Percentiles rank a stretch among this genome's conserved stretches.
phyloP scores from a whole-genome alignment of 1,140 invertebrate genomes.

The Diorhabda carinulata region DNA sequence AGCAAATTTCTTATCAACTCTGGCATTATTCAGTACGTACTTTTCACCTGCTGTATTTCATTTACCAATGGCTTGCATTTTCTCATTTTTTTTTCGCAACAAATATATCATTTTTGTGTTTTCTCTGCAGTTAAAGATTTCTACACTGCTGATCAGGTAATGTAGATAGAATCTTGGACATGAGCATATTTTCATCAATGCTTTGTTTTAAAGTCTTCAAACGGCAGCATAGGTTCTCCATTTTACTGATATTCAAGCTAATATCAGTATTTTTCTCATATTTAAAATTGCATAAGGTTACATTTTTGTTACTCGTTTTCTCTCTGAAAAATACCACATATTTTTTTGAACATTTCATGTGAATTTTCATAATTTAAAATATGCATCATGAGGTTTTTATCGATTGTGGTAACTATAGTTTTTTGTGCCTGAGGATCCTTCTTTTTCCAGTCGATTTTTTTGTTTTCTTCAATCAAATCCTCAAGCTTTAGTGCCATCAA shows the following conservation, averaged over 20 bases:
- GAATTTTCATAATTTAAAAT: background rate
- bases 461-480: background rate
- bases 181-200: background rate
- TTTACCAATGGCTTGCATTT: background rate
- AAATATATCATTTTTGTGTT: background rate
- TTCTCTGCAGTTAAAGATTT: background rate
- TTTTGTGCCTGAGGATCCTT: background rate
- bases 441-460: background rate
- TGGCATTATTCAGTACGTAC: background rate
- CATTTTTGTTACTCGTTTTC: background rate
- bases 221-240: background rate
- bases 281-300: background rate
- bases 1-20: background rate
- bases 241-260: background rate
- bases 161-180: background rate
- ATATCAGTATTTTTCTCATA: background rate
- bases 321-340: background rate
- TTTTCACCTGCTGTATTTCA: background rate
- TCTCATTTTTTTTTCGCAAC: background rate
- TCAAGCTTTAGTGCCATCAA: background rate
- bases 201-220: background rate
- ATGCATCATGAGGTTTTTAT: no score
- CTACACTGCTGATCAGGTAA: background rate
- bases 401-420: background rate
- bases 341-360: background rate